Conservation (phyloP, 1,140 invertebrate species). For the Ceratitis capitata region DNA sequence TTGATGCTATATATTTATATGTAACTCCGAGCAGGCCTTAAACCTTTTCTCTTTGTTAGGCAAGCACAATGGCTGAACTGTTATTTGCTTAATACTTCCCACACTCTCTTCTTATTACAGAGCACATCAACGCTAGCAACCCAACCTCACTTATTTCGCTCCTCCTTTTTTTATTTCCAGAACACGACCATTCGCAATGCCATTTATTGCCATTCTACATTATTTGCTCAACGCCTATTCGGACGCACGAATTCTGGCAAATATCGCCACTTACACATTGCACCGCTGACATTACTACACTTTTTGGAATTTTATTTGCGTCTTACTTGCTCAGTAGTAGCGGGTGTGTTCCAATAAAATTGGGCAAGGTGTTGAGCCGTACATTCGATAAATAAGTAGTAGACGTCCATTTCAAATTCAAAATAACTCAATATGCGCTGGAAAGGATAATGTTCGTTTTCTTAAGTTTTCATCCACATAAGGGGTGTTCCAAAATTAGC, state of each 20-base stretch:
- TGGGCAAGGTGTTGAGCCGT: slow-evolving; percentile 1
- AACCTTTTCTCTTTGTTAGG: not conserved
- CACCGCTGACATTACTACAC: not conserved
- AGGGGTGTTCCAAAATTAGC: too few species aligned
- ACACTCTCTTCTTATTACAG: not conserved
- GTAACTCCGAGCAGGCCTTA: not conserved
- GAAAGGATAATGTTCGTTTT: not conserved
- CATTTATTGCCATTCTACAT: not conserved
- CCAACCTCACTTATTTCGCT: not conserved
- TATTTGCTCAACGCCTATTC: not conserved
- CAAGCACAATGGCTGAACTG: not conserved
- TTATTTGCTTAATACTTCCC: not conserved
- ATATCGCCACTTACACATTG: not conserved
- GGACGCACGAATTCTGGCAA: not conserved
- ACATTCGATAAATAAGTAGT: not conserved
- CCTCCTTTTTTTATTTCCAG: not conserved
- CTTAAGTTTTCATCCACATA: too few species aligned
- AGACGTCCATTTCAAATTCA: not conserved
- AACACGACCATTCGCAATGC: not conserved
- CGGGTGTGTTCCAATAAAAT: not conserved
- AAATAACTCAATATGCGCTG: not conserved
- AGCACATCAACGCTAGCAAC: not conserved
- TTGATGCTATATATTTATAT: too few species aligned
- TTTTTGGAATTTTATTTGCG: not conserved
- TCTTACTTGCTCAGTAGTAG: not conserved